These are phyloP conservation scores for Plebejus melissa DNA, from an alignment of 2,888 invertebrate genomes.

Conservation along the genomic window DNA sequence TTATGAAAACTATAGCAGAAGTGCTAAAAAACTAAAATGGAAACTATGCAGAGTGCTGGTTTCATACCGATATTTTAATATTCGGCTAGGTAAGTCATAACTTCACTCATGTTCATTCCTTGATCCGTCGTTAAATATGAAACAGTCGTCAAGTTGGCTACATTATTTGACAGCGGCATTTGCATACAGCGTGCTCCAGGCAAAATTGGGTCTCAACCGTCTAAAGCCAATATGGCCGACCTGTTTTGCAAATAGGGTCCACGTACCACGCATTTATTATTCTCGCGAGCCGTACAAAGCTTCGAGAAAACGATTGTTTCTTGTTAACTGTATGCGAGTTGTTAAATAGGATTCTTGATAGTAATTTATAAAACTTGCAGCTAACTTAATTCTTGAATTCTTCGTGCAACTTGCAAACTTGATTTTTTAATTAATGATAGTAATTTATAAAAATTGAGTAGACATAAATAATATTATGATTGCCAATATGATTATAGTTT, in stretches of 20 bases:
- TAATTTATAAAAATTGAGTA: neutral
- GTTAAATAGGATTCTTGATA: neutral
- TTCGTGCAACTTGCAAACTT: too few species aligned
- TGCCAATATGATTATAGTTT: too few species aligned
- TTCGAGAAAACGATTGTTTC: slow-evolving; percentile 1
- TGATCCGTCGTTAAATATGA: neutral
- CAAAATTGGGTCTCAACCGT: slow-evolving; percentile 27
- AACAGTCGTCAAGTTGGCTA: slow-evolving; percentile 15
- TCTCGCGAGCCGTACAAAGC: slow-evolving; percentile 10
- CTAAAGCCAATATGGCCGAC: slow-evolving; percentile 29
- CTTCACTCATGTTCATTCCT: too few species aligned
- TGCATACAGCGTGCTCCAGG: slow-evolving; percentile 30
- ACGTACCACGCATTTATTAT: slow-evolving; percentile 25
- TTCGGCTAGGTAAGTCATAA: too few species aligned
- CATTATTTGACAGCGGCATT: slow-evolving; percentile 27
- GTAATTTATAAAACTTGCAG: neutral
- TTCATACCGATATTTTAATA: too few species aligned
- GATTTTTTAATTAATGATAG: neutral
- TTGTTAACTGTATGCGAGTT: neutral
- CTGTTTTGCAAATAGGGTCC: slow-evolving; percentile 16
- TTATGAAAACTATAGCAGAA: too few species aligned
- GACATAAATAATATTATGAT: too few species aligned
- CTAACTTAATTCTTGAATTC: too few species aligned
- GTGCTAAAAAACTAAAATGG: too few species aligned
- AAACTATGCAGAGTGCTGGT: too few species aligned